Evolutionary conservation across 1,140 invertebrate genomes (phyloP), one percentile per base, ranked within the genome.

Genomic region (Gonioctena quinquepunctata): DNA sequence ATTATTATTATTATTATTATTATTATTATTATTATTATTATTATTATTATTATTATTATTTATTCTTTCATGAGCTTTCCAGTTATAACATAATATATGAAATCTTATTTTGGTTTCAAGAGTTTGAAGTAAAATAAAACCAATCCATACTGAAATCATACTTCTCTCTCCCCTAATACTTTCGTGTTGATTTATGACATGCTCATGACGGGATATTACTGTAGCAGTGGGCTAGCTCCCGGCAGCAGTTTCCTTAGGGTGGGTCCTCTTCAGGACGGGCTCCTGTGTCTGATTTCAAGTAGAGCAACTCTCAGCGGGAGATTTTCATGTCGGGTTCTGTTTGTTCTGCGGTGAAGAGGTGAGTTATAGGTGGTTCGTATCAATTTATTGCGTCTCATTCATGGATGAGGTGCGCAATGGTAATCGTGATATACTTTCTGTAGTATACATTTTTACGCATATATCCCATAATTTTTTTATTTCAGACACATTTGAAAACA

Each of bases 251-350:
- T 56, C 52, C n/a, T 56, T 56, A 19, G 52, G 52, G 52, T 56
- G 52, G 52, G 52, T 21, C 52, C 21, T 61, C 26, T n/a, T 28
- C 18, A 18, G 21, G 27, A 27, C 27, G n/a, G 21, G 59, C 59
- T 61, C 59, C 59, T 19, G 59, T 27, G 25, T 61, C 59, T 61
- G 59, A 61, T 33, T 21, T 61, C 59, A 61, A 61, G 59, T 61
- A 26, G 59, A 61, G 59, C 27, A 61, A 33, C n/a, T 61, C 59
- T 8, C 59, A 28, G 59, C 59, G 26, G 59, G 59, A 2, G 59
- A 57, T 21, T 57, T 13, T 22, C 33, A 57, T 57, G 22, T 21
- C 22, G 16, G 21, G 54, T 13, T 57, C 25, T 57, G 54, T 57
- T 57, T 57, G 54, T 57, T 57, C 54, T 21, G 21, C 25, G 21